Evolutionary conservation across 1,140 invertebrate species (phyloP).

Genomic region (Eufriesea mexicana): DNA sequence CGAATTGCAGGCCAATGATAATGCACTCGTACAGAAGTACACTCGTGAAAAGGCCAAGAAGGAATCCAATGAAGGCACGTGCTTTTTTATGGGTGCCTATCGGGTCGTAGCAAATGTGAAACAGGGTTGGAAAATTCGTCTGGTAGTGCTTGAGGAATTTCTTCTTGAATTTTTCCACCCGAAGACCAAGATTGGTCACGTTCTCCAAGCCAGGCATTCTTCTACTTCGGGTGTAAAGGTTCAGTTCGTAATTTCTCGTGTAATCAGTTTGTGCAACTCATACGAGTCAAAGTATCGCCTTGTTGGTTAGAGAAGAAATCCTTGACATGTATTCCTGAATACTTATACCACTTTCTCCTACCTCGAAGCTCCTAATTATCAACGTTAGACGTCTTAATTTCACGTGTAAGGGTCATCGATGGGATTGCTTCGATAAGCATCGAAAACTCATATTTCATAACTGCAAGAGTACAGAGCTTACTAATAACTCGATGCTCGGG

Average conservation of each 20-base stretch:
- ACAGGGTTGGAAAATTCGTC: constrained; percentile 73
- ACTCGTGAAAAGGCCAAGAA: constrained; percentile 79
- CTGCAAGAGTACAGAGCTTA: no score
- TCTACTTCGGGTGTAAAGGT: no score
- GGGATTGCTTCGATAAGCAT: neutral
- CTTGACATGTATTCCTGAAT: constrained; percentile 6
- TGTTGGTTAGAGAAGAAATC: constrained; percentile 5
- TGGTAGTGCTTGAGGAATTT: constrained; percentile 70
- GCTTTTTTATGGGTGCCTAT: constrained; percentile 73
- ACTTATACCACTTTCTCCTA: neutral
- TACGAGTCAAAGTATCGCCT: neutral
- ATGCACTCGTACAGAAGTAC: constrained; percentile 81
- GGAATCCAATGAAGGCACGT: constrained; percentile 75
- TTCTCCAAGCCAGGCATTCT: constrained; percentile 68
- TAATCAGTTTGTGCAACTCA: neutral
- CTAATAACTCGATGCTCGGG: no score
- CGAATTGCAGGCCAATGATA: constrained; percentile 82
- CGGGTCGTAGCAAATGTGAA: constrained; percentile 75
- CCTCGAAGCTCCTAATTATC: neutral
- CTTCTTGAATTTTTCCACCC: constrained; percentile 66
- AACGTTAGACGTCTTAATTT: neutral
- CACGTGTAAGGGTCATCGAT: no score
- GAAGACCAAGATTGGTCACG: constrained; percentile 65
- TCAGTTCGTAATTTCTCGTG: no score
- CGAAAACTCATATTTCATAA: no score